Conservation (phyloP, 2,113 vertebrate species). For the Geococcyx californianus region DNA sequence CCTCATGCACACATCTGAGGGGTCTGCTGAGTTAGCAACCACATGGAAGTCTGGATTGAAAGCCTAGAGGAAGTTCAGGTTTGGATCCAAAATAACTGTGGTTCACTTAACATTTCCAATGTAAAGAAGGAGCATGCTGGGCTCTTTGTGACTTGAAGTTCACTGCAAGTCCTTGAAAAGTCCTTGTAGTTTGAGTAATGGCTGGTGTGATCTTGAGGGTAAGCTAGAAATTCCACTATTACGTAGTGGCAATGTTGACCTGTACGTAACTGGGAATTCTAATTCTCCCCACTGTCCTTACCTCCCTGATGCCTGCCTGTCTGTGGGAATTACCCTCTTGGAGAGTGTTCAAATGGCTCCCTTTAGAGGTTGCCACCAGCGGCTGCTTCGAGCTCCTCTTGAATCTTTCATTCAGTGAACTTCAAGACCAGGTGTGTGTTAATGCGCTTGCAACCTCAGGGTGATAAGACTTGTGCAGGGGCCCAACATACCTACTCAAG, state of each 20-base stretch:
- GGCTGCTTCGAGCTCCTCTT: neutral
- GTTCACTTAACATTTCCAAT: neutral
- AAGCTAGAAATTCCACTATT: neutral
- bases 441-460: neutral
- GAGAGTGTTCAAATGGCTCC: neutral
- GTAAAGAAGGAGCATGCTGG: neutral
- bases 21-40: neutral
- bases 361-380: neutral
- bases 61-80: neutral
- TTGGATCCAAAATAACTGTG: neutral
- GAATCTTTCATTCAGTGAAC: neutral
- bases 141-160: neutral
- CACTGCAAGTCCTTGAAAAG: neutral
- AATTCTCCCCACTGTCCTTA: neutral
- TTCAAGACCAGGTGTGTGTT: neutral
- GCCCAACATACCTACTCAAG: neutral
- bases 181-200: neutral
- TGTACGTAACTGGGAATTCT: neutral
- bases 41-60: neutral
- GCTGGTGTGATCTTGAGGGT: neutral
- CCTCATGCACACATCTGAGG: neutral
- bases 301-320: neutral
- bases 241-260: neutral
- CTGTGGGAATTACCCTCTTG: neutral
- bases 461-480: neutral